Evolutionary conservation across 2,797 vertebrate genomes (phyloP), one percentile per base, ranked within the genome.

Genomic region (Helarctos malayanus): DNA sequence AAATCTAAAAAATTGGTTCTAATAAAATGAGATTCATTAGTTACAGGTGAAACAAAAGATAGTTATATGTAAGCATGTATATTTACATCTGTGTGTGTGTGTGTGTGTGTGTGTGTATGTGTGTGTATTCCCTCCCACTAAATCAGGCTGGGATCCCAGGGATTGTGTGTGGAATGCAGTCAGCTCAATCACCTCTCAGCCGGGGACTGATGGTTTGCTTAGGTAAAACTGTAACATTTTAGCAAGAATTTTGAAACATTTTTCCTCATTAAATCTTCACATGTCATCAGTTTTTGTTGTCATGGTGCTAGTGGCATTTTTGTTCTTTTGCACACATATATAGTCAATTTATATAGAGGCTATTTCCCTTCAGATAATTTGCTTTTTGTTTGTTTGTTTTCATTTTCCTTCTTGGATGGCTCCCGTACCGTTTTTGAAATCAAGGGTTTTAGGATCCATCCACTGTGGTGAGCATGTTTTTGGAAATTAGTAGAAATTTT

Each of bases 21-120:
- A 92, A 75, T 68, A 47, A 88, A 96, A 94, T 54, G 69, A 18
- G 8, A 29, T 95, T 57, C 68, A 89, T 80, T 63, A 71, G 13
- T 63, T 73, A 92, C 0, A 47, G 14, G 38, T 85, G 11, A 90
- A 76, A 47, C 15, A 89, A 85, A 68, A 6, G 6, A 25, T 61
- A 41, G 35, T 45, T 47, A 52, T 14, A 65, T 38, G 3, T 19
- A 14, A 10, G 35, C 35, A 7, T 15, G 19, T 61, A 35, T 35
- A 73, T 61, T 25, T 27, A 1, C 16, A 3, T 19, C 15, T 32
- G 1, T 19, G 4, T 16, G 29, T 63, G 32, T 9, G 5, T 54
- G 12, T 2, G 29, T 32, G 54, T 12, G 11, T 57, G 0, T 54
- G 7, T 63, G 1, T 27, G 9, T 63, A 27, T 9, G 3, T 54